These are phyloP conservation scores for Phrixothrix hirtus DNA, from an alignment of 2,888 invertebrate species.

Conservation along the genomic window DNA sequence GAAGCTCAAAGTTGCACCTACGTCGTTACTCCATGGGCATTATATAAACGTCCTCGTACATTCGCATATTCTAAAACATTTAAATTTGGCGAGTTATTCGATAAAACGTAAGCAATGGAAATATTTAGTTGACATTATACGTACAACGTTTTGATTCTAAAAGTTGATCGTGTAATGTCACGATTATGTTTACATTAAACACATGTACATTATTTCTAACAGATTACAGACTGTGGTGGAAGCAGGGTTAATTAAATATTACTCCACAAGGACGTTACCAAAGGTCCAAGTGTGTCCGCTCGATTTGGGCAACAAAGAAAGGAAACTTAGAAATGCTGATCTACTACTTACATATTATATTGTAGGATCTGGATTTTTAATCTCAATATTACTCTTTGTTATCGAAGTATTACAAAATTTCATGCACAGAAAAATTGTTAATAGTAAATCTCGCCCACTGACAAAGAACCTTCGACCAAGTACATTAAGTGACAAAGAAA, in stretches of 20 bases:
- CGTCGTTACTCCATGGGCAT: conserved; percentile 71
- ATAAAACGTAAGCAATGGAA: conserved; percentile 66
- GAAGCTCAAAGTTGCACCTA: conserved; percentile 74
- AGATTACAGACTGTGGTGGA: conserved; percentile 69
- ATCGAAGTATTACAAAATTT: conserved; percentile 58
- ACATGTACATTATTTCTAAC: conserved; percentile 41
- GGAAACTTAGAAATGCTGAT: conserved; percentile 72
- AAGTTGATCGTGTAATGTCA: too few species aligned
- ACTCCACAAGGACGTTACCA: conserved; percentile 64
- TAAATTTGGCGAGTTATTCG: conserved; percentile 64
- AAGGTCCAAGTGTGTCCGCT: conserved; percentile 75
- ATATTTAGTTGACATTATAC: too few species aligned
- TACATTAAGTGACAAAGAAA: too few species aligned
- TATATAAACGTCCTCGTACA: conserved; percentile 68
- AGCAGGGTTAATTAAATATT: conserved; percentile 69
- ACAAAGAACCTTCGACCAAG: not conserved
- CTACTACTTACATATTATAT: conserved; percentile 75
- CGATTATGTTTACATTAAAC: too few species aligned
- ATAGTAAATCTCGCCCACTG: not conserved
- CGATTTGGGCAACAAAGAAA: conserved; percentile 73
- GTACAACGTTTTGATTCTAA: too few species aligned
- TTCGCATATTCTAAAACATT: conserved; percentile 73
- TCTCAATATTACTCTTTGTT: conserved; percentile 64
- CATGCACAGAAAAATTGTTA: not conserved
- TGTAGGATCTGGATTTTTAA: conserved; percentile 66